Conservation (phyloP, 2,113 vertebrate genomes). For the Gobiocypris rarus region DNA sequence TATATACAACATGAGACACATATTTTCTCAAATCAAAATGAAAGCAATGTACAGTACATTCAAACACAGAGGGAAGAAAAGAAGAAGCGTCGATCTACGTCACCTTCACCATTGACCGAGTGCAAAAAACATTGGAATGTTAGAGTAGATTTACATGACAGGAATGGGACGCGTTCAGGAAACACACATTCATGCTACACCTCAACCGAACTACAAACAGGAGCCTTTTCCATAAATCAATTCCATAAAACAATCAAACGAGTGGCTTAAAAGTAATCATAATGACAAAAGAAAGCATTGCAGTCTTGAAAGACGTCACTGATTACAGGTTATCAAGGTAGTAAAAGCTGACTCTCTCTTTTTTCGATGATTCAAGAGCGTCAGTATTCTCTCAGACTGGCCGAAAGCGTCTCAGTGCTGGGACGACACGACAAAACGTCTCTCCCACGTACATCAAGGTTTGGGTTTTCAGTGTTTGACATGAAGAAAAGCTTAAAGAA, state of each 20-base stretch:
- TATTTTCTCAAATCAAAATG: constrained; percentile 55
- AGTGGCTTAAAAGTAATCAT: constrained; percentile 73
- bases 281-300: constrained; percentile 52
- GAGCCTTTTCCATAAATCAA: constrained; percentile 76
- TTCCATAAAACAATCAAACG: constrained; percentile 70
- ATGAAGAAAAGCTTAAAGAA: constrained; percentile 1
- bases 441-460: not conserved
- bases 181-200: constrained; percentile 61
- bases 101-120: constrained; percentile 66
- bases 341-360: not conserved
- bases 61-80: constrained; percentile 46
- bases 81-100: constrained; percentile 58
- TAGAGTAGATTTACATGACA: constrained; percentile 61
- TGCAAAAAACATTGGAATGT: constrained; percentile 79
- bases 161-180: constrained; percentile 69
- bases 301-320: constrained; percentile 59
- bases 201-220: constrained; percentile 69
- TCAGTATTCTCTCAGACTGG: not conserved
- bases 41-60: constrained; percentile 69
- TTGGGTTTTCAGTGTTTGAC: constrained; percentile 24
- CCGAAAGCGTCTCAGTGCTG: not conserved
- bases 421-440: not conserved
- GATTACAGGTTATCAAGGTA: constrained; percentile 47
- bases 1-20: constrained; percentile 60
- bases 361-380: not conserved